Evolutionary conservation across 2,888 invertebrate genomes (phyloP), one percentile per base, ranked within the genome.

Genomic region (Polia nebulosa): DNA sequence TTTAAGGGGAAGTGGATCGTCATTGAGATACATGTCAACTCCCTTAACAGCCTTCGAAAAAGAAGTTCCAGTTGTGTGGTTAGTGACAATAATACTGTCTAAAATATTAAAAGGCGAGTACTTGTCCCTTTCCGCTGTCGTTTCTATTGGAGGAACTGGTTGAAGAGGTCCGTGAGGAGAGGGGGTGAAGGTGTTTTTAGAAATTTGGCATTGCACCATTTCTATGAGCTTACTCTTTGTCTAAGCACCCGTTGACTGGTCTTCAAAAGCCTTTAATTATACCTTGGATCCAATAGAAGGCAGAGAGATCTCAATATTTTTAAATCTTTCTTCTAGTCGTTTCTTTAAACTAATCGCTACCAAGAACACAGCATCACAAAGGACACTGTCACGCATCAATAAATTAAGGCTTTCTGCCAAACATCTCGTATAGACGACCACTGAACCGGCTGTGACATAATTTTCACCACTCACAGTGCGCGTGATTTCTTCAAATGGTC

Each of bases 211-310:
- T 41, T 39, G 27, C 22, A 61, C 68, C 22, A 25, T 39, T 22
- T 57, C 57, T 45, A 34, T 47, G 5, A 45, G 3, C 6, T 68
- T 68, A 29, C 49, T 57, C 29, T 57, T 57, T 7, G 20, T 20
- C 2, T 53, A 58, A 22, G 45, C 58, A n/a, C 8, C 39, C 36
- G 52, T 34, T 47, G 39, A 11, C 55, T 56, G 57, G 15, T 69
- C 63, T n/a, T 22, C 25, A 69, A 69, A 69, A n/a, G 34, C 63
- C 25, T 56, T 44, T 44, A 53, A 44, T 58, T 59, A 20, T 56
- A 62, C 0, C 69, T 41, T 20, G 62, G 62, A 39, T 70, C 64
- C 22, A 70, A 17, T 17, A 64, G 32, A 58, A 63, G 53, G 49
- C 32, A 64, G 6, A n/a, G 45, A 1, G 34, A 55, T 58, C 17